Evolutionary conservation across 2,113 vertebrate genomes (phyloP).

Genomic region (Hyaena hyaena): DNA sequence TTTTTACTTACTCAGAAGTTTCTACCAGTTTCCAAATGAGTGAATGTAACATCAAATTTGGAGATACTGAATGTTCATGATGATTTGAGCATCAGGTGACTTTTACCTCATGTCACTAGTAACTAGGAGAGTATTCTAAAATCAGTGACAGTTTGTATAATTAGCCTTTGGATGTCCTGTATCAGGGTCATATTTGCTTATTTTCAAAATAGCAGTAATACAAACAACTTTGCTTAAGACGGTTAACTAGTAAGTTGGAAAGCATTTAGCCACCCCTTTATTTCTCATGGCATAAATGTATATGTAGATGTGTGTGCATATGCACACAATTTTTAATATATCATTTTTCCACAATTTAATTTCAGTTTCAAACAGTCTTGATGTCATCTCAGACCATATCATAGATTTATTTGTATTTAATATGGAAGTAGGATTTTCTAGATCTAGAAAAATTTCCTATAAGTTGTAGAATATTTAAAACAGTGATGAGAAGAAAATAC

Average conservation of each 20-base stretch:
- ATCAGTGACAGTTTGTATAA: neutral
- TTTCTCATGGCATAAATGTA: neutral
- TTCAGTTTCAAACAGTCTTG: neutral
- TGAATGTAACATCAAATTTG: neutral
- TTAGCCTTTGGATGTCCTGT: neutral
- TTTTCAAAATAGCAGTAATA: constrained; percentile 9
- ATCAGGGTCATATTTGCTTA: neutral
- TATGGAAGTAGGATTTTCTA: neutral
- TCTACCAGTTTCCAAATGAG: neutral
- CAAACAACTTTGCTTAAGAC: neutral
- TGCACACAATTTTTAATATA: neutral
- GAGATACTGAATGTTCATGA: neutral
- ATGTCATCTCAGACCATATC: neutral
- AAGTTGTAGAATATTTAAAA: neutral
- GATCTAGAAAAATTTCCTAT: neutral
- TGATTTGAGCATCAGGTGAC: neutral
- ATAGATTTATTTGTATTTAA: neutral
- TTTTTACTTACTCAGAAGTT: neutral
- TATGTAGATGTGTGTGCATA: accelerated
- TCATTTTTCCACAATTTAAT: neutral
- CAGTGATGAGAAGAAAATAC: neutral
- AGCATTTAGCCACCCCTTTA: neutral
- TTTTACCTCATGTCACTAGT: neutral
- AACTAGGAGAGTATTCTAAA: neutral
- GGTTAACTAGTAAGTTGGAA: neutral